Percentiles rank a stretch among this genome's conserved stretches.
phyloP scores from a whole-genome alignment of 2,888 invertebrate genomes.

The Ophion slaviceki region DNA sequence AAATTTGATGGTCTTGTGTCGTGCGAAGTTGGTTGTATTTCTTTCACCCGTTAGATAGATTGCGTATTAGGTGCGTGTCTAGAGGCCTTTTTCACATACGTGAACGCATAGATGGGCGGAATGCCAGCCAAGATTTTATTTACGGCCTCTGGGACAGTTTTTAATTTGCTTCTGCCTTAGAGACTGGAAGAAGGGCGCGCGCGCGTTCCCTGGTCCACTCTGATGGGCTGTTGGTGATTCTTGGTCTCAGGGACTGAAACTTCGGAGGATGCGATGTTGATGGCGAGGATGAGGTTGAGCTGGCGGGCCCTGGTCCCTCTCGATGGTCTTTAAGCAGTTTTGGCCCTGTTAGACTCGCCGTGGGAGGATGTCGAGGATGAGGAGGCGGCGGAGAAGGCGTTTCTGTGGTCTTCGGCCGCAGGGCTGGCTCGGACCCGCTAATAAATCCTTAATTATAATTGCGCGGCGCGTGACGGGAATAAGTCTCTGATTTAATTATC shows the following conservation, averaged over 20 bases:
- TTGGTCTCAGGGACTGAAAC: slow-evolving; percentile 51
- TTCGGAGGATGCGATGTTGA: slow-evolving; percentile 52
- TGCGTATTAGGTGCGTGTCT: slow-evolving; percentile 79
- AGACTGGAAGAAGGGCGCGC: slow-evolving; percentile 66
- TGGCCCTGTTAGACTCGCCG: slow-evolving; percentile 80
- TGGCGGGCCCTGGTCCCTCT: slow-evolving; percentile 64
- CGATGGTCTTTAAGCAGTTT: slow-evolving; percentile 79
- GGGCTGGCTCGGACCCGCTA: slow-evolving; percentile 77
- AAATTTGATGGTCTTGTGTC: slow-evolving; percentile 12
- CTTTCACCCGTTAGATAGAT: slow-evolving; percentile 78
- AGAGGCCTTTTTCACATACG: slow-evolving; percentile 78
- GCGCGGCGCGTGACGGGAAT: slow-evolving; percentile 83
- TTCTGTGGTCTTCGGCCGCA: slow-evolving; percentile 78
- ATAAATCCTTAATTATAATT: slow-evolving; percentile 84
- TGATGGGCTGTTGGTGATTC: slow-evolving; percentile 61
- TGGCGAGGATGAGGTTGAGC: slow-evolving; percentile 62
- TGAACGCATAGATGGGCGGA: slow-evolving; percentile 78
- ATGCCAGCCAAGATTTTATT: slow-evolving; percentile 82
- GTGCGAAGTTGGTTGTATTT: neutral
- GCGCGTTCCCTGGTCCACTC: slow-evolving; percentile 60
- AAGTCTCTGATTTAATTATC: slow-evolving; percentile 83
- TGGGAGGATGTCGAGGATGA: slow-evolving; percentile 72
- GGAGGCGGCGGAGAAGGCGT: slow-evolving; percentile 75
- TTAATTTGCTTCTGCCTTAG: slow-evolving; percentile 82
- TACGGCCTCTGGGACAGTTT: slow-evolving; percentile 83